Evolutionary conservation across 2,888 invertebrate genomes (phyloP).

Genomic region (Chaitophorus viminalis): DNA sequence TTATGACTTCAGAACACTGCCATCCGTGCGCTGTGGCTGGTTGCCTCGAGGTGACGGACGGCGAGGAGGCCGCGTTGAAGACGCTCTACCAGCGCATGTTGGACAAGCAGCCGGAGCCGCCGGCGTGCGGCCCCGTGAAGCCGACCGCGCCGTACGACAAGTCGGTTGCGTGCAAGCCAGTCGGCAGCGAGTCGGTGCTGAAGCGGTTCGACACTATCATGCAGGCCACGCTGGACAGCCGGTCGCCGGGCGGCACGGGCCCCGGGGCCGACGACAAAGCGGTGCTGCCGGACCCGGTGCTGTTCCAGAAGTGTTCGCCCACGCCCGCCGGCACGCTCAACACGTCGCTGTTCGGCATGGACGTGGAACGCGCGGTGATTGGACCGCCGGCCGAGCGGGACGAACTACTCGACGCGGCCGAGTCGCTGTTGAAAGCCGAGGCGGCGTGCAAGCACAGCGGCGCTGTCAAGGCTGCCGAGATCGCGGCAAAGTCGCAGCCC

Average conservation of each 20-base stretch:
- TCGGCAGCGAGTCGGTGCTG: not conserved
- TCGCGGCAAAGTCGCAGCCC: conserved; percentile 44
- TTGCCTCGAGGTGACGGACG: conserved; percentile 3
- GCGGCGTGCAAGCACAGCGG: conserved; percentile 54
- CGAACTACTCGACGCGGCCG: conserved; percentile 18
- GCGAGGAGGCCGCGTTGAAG: conserved; percentile 29
- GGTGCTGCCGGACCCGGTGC: conserved; percentile 33
- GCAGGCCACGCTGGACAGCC: conserved; percentile 20
- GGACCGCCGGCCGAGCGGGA: conserved; percentile 33
- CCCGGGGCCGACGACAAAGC: not conserved
- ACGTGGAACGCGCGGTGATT: conserved; percentile 33
- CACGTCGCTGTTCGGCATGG: conserved; percentile 25
- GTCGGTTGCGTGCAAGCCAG: not conserved
- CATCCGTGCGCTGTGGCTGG: not conserved
- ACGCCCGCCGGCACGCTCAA: conserved; percentile 26
- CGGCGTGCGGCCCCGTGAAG: not conserved
- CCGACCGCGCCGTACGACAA: not conserved
- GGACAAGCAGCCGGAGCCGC: conserved; percentile 1
- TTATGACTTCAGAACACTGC: not conserved
- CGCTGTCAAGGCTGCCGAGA: conserved; percentile 37
- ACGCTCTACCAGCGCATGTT: conserved; percentile 32
- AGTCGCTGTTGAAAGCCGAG: conserved; percentile 38
- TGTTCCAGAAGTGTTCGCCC: conserved; percentile 17
- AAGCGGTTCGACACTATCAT: conserved; percentile 38
- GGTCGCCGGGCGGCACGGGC: not conserved